phyloP scores from a whole-genome alignment of 2,797 vertebrate genomes.

The Eidolon dupreanum region DNA sequence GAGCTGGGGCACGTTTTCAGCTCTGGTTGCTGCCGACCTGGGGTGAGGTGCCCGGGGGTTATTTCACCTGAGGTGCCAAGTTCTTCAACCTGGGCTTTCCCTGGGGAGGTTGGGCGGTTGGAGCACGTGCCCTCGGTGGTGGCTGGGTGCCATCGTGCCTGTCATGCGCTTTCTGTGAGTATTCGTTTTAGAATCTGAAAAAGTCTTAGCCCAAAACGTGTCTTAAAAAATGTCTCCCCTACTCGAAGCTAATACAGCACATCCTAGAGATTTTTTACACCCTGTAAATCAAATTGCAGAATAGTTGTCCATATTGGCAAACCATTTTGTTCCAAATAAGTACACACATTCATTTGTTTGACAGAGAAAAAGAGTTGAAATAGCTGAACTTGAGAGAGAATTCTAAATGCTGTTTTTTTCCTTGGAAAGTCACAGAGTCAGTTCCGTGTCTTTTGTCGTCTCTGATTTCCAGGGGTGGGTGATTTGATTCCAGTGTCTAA shows the following conservation, averaged over 20 bases:
- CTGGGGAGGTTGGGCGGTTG: background rate
- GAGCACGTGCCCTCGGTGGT: background rate
- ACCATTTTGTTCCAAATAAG: background rate
- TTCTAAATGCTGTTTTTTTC: background rate
- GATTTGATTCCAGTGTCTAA: background rate
- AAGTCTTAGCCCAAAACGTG: background rate
- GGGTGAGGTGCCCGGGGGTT: background rate
- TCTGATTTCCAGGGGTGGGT: background rate
- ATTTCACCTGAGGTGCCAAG: background rate
- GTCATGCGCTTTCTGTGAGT: background rate
- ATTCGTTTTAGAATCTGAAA: conserved; percentile 30
- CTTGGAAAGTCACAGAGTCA: background rate
- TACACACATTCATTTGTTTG: background rate
- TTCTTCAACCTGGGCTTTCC: background rate
- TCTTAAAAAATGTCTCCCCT: background rate
- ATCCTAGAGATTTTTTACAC: background rate
- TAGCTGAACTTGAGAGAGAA: background rate
- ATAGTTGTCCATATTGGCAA: background rate
- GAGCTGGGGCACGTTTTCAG: background rate
- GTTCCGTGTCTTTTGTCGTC: background rate
- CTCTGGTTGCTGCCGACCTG: background rate
- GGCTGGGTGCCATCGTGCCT: background rate
- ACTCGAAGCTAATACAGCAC: background rate
- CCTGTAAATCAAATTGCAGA: background rate
- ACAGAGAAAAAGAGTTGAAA: background rate